These are phyloP conservation scores for Heteromurus nitidus DNA, from an alignment of 2,888 invertebrate genomes.

Conservation along the genomic window DNA sequence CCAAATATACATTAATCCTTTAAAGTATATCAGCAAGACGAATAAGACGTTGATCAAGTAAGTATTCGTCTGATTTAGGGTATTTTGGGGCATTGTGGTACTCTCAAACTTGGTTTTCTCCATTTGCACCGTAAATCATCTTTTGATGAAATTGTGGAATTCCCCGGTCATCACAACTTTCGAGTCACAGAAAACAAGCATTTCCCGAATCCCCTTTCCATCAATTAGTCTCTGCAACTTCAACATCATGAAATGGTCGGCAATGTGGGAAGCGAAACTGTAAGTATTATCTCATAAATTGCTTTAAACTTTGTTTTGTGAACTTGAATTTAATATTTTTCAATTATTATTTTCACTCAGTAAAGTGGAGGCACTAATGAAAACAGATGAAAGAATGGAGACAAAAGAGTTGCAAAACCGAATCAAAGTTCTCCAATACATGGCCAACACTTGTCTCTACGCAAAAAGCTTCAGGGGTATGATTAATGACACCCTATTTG, in stretches of 20 bases:
- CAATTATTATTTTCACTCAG: not conserved
- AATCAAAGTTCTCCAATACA: not conserved
- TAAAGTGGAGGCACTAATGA: not conserved
- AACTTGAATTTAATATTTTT: not conserved
- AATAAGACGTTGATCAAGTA: not conserved
- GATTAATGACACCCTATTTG: not conserved
- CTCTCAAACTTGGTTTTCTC: not conserved
- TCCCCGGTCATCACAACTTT: conserved; percentile 87
- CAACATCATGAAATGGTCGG: conserved; percentile 79
- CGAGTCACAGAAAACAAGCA: conserved; percentile 81
- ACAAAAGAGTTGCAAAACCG: not conserved
- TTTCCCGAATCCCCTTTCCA: conserved; percentile 1
- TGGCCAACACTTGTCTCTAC: not conserved
- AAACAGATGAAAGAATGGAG: not conserved
- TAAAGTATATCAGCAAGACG: not conserved
- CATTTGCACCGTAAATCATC: not conserved
- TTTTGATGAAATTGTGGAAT: not conserved
- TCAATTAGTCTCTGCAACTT: conserved; percentile 87
- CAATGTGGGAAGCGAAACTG: too few relatives aligned
- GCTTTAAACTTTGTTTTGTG: too few relatives aligned
- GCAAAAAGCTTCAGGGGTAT: conserved; percentile 24
- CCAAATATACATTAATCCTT: too few relatives aligned
- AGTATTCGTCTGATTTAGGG: not conserved
- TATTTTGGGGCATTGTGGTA: not conserved
- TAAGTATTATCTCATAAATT: too few relatives aligned